phyloP scores from a whole-genome alignment of 2,797 vertebrate species.

The Lemur catta region DNA sequence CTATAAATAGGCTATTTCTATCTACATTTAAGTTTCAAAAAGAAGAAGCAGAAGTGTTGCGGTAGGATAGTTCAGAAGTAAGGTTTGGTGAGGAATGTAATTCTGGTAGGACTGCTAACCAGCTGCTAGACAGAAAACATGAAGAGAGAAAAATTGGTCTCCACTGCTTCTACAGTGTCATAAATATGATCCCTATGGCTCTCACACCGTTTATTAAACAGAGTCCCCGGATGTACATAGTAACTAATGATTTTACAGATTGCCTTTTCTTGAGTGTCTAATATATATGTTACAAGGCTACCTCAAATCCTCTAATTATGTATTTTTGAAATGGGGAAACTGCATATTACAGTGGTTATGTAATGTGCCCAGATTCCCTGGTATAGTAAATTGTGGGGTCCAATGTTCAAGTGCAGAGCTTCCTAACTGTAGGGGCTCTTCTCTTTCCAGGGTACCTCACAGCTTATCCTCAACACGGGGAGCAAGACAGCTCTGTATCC shows the following conservation, averaged over 20 bases:
- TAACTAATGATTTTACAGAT: neutral
- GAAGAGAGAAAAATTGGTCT: neutral
- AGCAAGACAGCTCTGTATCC: neutral
- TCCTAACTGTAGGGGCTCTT: neutral
- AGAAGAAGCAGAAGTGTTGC: neutral
- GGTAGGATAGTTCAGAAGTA: neutral
- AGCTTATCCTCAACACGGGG: neutral
- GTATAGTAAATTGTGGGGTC: neutral
- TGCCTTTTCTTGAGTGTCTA: neutral
- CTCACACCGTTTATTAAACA: neutral
- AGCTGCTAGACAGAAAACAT: neutral
- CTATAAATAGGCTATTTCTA: constrained; percentile 37
- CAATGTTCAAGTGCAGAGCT: neutral
- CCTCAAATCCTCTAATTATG: neutral
- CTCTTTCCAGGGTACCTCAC: neutral
- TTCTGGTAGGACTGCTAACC: neutral
- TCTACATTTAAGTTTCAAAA: neutral
- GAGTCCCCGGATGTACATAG: neutral
- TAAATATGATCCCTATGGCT: neutral
- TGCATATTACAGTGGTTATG: neutral
- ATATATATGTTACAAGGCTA: neutral
- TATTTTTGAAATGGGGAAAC: constrained; percentile 32
- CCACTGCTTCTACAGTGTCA: neutral
- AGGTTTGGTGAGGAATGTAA: neutral
- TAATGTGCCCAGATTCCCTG: neutral